phyloP scores from a whole-genome alignment of 92 coral and sea anemone species.

The Paramuricea clavata region DNA sequence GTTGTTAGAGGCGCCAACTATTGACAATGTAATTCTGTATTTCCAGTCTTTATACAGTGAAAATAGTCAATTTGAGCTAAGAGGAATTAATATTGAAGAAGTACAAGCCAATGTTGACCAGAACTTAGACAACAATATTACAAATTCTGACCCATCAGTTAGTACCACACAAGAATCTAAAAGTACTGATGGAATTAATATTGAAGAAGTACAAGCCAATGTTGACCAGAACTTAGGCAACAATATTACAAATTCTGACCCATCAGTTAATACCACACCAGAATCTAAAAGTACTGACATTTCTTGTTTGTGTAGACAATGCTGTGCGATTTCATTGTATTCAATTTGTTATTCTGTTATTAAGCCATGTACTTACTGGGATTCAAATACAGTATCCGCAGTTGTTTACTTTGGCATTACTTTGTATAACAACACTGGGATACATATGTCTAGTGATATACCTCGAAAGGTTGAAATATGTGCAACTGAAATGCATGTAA shows the following conservation, averaged over 20 bases:
- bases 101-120: neutral
- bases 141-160: neutral
- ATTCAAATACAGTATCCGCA: conserved; percentile 58
- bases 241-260: neutral
- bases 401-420: conserved; percentile 56
- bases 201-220: neutral
- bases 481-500: no score
- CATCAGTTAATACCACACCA: neutral
- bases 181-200: no score
- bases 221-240: neutral
- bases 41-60: conserved; percentile 6
- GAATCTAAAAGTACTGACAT: neutral
- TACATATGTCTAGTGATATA: neutral
- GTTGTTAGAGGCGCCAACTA: conserved; percentile 17
- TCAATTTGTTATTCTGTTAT: conserved; percentile 70
- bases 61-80: neutral
- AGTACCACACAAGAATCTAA: neutral
- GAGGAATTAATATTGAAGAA: neutral
- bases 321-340: conserved; percentile 69
- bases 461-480: neutral
- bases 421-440: conserved; percentile 1
- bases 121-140: neutral
- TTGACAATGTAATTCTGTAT: neutral
- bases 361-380: conserved; percentile 70
- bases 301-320: conserved; percentile 20